These are phyloP conservation scores for Thalpophila matura DNA, from an alignment of 2,888 invertebrate genomes.

Conservation along the genomic window DNA sequence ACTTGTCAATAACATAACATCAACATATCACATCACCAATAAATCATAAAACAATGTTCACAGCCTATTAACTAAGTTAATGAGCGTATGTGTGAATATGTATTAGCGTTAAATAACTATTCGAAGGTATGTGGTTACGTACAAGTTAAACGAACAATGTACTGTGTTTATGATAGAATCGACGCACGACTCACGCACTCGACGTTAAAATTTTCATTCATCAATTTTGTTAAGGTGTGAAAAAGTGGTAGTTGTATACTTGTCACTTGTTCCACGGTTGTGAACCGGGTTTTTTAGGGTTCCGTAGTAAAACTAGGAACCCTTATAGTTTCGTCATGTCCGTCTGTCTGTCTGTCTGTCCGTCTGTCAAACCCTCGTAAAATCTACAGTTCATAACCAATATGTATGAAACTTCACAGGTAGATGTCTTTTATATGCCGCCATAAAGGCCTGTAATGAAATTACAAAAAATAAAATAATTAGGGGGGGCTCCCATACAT, in stretches of 20 bases:
- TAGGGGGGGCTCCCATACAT: too few species aligned
- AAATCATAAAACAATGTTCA: conserved; percentile 35
- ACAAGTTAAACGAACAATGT: conserved; percentile 24
- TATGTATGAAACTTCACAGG: too few species aligned
- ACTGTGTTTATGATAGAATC: conserved; percentile 9
- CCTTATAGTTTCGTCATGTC: too few species aligned
- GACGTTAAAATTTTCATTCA: conserved; percentile 36
- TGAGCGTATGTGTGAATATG: conserved; percentile 54
- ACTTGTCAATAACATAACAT: conserved; percentile 38
- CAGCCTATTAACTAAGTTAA: conserved; percentile 48
- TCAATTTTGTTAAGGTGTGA: conserved; percentile 9
- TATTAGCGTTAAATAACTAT: conserved; percentile 60
- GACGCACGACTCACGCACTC: conserved; percentile 10
- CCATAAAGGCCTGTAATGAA: too few species aligned
- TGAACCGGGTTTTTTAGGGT: neutral
- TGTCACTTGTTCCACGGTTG: neutral
- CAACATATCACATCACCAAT: conserved; percentile 29
- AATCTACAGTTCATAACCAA: too few species aligned
- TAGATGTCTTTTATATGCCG: too few species aligned
- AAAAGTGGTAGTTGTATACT: conserved; percentile 13
- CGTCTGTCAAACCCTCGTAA: too few species aligned
- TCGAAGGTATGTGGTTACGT: conserved; percentile 42
- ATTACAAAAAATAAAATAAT: too few species aligned
- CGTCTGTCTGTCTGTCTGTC: too few species aligned
- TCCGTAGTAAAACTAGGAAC: too few species aligned